These are phyloP conservation scores for Amphiura filiformis DNA, from an alignment of 35 echinoderm and acorn worm species.

Conservation along the genomic window DNA sequence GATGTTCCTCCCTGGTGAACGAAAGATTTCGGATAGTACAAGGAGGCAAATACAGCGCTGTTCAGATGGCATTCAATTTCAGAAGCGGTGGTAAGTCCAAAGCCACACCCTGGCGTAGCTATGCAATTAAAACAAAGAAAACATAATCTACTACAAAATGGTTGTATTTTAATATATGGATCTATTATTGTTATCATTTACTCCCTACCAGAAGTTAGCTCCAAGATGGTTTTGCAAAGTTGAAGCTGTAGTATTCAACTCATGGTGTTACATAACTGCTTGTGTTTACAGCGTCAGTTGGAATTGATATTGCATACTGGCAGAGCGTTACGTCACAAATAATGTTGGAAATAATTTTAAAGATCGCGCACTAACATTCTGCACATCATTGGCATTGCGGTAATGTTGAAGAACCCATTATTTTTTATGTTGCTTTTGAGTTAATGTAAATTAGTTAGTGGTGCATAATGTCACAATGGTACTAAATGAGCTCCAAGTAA, in stretches of 20 bases:
- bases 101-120: constrained; percentile 63
- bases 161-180: too few relatives aligned
- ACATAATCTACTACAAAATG: not conserved
- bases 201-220: not conserved
- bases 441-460: too few relatives aligned
- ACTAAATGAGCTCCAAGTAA: too few relatives aligned
- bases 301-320: too few relatives aligned
- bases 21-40: constrained; percentile 39
- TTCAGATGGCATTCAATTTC: constrained; percentile 23
- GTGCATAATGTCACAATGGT: too few relatives aligned
- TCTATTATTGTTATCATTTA: not conserved
- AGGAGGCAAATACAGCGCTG: constrained; percentile 41
- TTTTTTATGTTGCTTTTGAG: too few relatives aligned
- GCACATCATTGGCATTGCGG: too few relatives aligned
- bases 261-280: not conserved
- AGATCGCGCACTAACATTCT: too few relatives aligned
- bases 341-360: too few relatives aligned
- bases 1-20: not conserved
- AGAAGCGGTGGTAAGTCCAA: constrained; percentile 10
- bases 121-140: not conserved
- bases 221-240: not conserved
- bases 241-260: not conserved
- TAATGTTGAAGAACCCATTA: too few relatives aligned
- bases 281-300: not conserved
- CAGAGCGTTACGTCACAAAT: too few relatives aligned